Percentiles rank a stretch among this genome's conserved stretches.
phyloP scores from a whole-genome alignment of 2,113 vertebrate species.

The Aptenodytes patagonicus region DNA sequence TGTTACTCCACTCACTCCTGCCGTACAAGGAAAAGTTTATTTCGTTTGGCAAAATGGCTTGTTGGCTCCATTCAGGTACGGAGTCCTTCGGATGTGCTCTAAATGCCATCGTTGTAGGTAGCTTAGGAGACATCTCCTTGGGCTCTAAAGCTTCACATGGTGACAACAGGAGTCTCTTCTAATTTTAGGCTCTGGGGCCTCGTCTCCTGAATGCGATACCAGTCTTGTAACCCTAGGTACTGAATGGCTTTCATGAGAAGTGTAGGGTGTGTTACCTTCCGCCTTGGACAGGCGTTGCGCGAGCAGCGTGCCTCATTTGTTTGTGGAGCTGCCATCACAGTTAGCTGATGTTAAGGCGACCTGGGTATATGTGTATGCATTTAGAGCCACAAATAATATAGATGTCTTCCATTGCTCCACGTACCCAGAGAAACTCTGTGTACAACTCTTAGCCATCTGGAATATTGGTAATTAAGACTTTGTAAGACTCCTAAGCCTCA shows the following conservation, averaged over 20 bases:
- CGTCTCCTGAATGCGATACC: background rate
- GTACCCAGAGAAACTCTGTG: background rate
- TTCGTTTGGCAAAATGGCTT: background rate
- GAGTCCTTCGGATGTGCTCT: background rate
- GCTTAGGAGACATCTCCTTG: background rate
- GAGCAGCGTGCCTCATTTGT: background rate
- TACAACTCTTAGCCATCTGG: background rate
- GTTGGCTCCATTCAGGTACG: background rate
- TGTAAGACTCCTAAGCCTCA: background rate
- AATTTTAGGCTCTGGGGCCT: background rate
- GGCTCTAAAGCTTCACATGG: background rate
- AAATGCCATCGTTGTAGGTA: background rate
- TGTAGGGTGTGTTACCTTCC: no score
- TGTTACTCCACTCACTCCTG: background rate
- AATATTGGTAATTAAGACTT: background rate
- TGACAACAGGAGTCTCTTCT: background rate
- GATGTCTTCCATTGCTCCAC: background rate
- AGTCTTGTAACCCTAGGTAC: background rate
- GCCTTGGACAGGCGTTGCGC: background rate
- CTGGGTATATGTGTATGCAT: background rate
- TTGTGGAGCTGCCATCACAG: rapidly evolving
- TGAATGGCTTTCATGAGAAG: background rate
- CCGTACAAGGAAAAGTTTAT: background rate
- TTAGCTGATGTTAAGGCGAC: background rate
- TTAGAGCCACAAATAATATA: rapidly evolving